Evolutionary conservation across 1,140 invertebrate species (phyloP).

Genomic region (Bombus confusus): DNA sequence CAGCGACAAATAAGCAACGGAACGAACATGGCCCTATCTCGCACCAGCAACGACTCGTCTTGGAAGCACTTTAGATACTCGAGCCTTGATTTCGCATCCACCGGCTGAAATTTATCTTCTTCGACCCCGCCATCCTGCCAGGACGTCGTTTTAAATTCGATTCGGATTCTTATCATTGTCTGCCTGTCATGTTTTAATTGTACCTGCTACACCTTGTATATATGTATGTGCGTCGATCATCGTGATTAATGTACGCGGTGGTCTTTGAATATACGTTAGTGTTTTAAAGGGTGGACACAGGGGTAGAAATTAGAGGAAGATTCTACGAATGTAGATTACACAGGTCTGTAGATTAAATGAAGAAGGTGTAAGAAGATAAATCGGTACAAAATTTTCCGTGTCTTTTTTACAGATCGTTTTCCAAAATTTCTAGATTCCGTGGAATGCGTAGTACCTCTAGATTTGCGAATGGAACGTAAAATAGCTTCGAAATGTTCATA

Average conservation of each 20-base stretch:
- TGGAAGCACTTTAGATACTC: slow-evolving; percentile 61
- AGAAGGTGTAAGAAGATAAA: too few species aligned
- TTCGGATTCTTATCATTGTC: slow-evolving; percentile 55
- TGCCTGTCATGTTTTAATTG: slow-evolving; percentile 52
- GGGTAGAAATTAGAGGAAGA: background rate
- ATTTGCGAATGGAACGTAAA: too few species aligned
- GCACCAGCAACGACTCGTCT: slow-evolving; percentile 51
- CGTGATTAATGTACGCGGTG: background rate
- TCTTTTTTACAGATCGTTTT: too few species aligned
- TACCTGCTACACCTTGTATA: background rate
- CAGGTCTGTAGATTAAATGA: too few species aligned
- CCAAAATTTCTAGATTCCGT: too few species aligned
- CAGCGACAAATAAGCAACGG: slow-evolving; percentile 69
- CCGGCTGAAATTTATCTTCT: slow-evolving; percentile 66
- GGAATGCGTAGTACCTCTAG: too few species aligned
- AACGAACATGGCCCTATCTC: slow-evolving; percentile 66
- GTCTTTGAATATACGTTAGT: background rate
- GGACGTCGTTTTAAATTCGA: slow-evolving; percentile 61
- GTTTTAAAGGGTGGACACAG: background rate
- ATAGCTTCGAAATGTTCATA: too few species aligned
- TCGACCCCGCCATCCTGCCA: slow-evolving; percentile 42
- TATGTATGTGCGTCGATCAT: background rate
- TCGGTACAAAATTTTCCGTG: too few species aligned
- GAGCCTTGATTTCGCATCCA: slow-evolving; percentile 63
- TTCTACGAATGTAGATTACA: background rate